Conservation (phyloP, 2,888 invertebrate species). For the Microchrysa polita region DNA sequence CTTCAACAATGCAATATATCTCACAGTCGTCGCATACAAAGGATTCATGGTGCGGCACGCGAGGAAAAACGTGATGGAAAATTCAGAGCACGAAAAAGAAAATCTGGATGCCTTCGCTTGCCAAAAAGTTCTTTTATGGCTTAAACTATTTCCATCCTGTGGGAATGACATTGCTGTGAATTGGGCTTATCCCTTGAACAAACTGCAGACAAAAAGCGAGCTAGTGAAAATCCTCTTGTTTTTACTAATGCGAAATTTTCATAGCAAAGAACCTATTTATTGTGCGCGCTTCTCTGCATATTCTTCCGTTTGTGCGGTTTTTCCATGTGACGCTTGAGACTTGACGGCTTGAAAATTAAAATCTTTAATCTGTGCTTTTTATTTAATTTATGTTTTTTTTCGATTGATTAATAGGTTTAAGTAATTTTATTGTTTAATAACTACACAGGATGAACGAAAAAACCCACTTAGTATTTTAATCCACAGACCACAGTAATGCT, state of each 20-base stretch:
- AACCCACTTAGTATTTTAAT: too few species aligned
- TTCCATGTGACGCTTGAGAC: neutral
- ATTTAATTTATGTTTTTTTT: too few species aligned
- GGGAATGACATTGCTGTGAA: conserved; percentile 21
- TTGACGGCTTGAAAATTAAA: neutral
- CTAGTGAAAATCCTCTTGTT: conserved; percentile 24
- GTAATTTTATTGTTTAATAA: too few species aligned
- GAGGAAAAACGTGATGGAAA: conserved; percentile 13
- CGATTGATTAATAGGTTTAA: too few species aligned
- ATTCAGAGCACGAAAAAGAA: conserved; percentile 3
- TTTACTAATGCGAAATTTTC: conserved; percentile 11
- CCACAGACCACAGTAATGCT: too few species aligned
- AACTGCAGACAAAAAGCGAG: conserved; percentile 29
- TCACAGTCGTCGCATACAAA: neutral
- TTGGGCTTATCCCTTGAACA: conserved; percentile 28
- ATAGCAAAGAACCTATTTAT: neutral
- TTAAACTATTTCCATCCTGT: conserved; percentile 10
- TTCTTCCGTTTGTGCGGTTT: neutral
- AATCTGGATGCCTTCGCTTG: neutral
- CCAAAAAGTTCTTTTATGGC: conserved; percentile 28
- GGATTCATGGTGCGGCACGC: neutral
- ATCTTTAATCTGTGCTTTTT: neutral
- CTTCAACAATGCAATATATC: too few species aligned
- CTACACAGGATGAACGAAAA: too few species aligned
- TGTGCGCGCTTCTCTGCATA: neutral